phyloP scores from a whole-genome alignment of 53 echinoderm and acorn worm genomes.

The Astropecten irregularis region DNA sequence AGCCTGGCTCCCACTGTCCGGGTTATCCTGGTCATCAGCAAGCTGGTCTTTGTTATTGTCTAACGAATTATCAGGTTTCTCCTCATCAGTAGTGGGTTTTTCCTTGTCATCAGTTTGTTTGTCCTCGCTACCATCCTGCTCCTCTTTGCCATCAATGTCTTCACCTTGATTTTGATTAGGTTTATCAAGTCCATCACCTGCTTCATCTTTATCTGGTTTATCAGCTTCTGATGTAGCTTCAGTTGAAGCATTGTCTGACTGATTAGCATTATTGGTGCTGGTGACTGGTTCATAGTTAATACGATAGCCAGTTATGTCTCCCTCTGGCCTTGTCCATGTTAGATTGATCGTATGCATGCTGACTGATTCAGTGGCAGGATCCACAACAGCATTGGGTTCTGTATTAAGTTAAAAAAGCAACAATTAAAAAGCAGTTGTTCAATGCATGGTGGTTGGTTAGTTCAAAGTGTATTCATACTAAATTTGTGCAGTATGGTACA shows the following conservation, averaged over 20 bases:
- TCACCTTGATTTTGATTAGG: not conserved
- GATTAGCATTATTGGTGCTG: not conserved
- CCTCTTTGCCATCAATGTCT: not conserved
- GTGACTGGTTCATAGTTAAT: slow-evolving; percentile 46
- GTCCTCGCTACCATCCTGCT: not conserved
- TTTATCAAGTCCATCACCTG: not conserved
- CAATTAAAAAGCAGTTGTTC: not conserved
- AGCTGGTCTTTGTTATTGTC: not conserved
- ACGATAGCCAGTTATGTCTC: slow-evolving; percentile 75
- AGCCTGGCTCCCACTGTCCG: slow-evolving; percentile 3
- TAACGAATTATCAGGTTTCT: not conserved
- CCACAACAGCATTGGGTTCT: slow-evolving; percentile 69
- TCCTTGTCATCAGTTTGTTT: not conserved
- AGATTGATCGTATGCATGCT: slow-evolving; percentile 61
- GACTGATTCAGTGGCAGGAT: slow-evolving; percentile 52
- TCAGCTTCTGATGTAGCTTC: not conserved
- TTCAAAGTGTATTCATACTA: not conserved
- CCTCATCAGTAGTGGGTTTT: not conserved
- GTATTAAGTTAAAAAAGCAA: not conserved
- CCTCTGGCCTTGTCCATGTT: slow-evolving; percentile 80
- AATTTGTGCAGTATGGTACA: no score
- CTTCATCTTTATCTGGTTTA: not conserved
- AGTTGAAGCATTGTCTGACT: not conserved
- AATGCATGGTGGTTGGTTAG: not conserved
- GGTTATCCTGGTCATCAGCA: slow-evolving; percentile 1